Conservation (phyloP, 2,888 invertebrate species). For the Stomorhina lunata region DNA sequence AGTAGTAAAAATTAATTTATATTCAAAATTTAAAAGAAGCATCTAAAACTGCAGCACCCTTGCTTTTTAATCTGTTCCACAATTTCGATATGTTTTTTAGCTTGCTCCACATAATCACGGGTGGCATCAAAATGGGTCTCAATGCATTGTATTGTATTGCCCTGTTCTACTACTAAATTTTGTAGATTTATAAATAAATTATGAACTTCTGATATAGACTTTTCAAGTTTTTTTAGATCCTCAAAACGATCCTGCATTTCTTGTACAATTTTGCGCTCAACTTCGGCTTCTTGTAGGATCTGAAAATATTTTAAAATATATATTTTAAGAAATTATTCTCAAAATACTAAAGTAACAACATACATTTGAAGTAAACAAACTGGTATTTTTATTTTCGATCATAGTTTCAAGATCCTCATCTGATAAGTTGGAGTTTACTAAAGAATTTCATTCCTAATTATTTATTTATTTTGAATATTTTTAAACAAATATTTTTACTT, state of each 20-base stretch:
- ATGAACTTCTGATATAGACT: constrained; percentile 44
- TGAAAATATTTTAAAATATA: not conserved
- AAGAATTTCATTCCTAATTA: not conserved
- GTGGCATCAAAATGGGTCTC: constrained; percentile 48
- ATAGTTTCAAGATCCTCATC: constrained; percentile 47
- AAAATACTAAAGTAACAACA: constrained; percentile 14
- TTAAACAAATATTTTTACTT: not conserved
- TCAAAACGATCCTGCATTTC: constrained; percentile 37
- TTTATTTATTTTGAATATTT: no score
- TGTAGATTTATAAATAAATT: constrained; percentile 44
- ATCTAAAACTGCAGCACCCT: not conserved
- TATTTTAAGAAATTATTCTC: not conserved
- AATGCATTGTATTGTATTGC: constrained; percentile 48
- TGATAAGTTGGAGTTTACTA: constrained; percentile 50
- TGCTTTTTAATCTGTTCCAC: not conserved
- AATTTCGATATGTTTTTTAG: not conserved
- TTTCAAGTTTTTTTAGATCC: constrained; percentile 49
- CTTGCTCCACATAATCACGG: constrained; percentile 11
- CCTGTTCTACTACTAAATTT: constrained; percentile 42
- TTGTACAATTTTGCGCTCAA: constrained; percentile 3
- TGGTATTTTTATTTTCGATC: constrained; percentile 44
- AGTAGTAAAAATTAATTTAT: no score
- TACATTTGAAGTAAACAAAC: constrained; percentile 54
- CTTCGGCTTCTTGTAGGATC: constrained; percentile 44
- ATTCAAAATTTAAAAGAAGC: not conserved